Percentiles rank a stretch among this genome's conserved stretches.
Evolutionary conservation across 2,797 vertebrate genomes (phyloP).

Genomic region (Crocodylus rhombifer): DNA sequence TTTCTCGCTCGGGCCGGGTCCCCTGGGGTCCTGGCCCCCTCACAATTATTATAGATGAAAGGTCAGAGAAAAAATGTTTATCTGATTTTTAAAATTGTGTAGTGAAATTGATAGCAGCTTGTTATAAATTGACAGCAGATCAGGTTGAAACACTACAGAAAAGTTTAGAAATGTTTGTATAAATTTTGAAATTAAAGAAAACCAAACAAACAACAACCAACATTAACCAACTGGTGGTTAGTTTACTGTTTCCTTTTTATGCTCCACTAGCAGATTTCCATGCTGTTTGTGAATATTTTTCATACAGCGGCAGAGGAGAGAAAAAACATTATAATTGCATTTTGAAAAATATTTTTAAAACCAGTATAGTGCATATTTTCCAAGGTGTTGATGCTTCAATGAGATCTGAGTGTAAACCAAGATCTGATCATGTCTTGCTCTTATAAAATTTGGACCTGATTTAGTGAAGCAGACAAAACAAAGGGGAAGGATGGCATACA

Average conservation of each 20-base stretch:
- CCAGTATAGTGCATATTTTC: neutral
- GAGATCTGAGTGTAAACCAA: neutral
- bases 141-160: neutral
- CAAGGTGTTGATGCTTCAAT: neutral
- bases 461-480: neutral
- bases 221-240: neutral
- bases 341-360: constrained; percentile 3
- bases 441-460: neutral
- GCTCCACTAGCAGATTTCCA: neutral
- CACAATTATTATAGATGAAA: neutral
- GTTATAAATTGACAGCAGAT: neutral
- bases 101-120: neutral
- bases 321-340: fast-evolving
- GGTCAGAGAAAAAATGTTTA: neutral
- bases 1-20: no score
- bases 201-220: neutral
- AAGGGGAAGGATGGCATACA: neutral
- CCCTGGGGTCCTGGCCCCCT: no score
- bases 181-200: no score
- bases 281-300: neutral
- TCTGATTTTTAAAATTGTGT: neutral
- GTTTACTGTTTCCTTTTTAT: neutral
- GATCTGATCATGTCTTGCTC: neutral
- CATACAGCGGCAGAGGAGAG: neutral
- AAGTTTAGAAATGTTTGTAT: neutral